Conservation (phyloP, 2,797 vertebrate genomes). For the Lycodopsis pacificus region DNA sequence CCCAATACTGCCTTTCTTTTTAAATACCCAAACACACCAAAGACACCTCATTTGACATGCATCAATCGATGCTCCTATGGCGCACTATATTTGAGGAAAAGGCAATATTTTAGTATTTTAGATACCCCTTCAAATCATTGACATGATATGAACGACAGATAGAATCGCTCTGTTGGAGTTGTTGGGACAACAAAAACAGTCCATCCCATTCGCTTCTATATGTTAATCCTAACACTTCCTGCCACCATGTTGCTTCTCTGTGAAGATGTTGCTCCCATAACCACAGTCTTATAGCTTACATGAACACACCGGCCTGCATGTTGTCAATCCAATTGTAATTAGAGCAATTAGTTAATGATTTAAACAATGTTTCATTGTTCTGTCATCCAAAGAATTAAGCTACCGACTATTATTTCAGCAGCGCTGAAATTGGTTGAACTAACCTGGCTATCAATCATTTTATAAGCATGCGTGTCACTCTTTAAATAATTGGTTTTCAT, state of each 20-base stretch:
- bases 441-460: slow-evolving; percentile 44
- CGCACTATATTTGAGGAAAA: no score
- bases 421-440: slow-evolving; percentile 40
- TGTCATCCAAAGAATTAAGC: slow-evolving; percentile 4
- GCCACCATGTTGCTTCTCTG: background rate
- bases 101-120: background rate
- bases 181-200: background rate
- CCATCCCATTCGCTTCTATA: background rate
- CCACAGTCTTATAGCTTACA: background rate
- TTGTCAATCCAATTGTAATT: slow-evolving; percentile 4
- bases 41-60: no score
- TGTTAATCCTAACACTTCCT: background rate
- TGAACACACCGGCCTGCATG: background rate
- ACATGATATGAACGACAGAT: background rate
- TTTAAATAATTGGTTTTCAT: slow-evolving; percentile 55
- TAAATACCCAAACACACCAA: no score
- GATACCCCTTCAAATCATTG: background rate
- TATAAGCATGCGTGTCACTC: slow-evolving; percentile 23
- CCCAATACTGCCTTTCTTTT: background rate
- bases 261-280: background rate
- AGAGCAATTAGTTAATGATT: slow-evolving; percentile 28
- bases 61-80: no score
- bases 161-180: background rate
- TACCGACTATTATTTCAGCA: slow-evolving; percentile 22
- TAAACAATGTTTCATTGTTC: slow-evolving; percentile 5